Conservation (phyloP, 2,888 invertebrate genomes). For the Eulithis prunata region DNA sequence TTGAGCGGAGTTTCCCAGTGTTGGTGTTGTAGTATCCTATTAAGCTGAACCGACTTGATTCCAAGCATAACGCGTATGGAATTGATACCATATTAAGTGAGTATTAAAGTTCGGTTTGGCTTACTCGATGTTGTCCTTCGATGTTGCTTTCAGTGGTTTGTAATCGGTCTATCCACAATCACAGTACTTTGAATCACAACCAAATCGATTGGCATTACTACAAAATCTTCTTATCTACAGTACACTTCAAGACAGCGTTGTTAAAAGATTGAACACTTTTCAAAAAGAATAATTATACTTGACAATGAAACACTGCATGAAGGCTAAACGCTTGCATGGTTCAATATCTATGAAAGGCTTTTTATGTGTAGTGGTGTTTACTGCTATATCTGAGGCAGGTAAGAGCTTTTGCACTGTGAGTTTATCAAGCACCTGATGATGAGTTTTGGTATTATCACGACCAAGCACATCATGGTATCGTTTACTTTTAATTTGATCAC, state of each 20-base stretch:
- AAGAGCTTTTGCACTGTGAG: constrained; percentile 51
- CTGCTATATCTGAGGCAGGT: constrained; percentile 51
- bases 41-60: constrained; percentile 64
- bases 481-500: constrained; percentile 21
- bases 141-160: constrained; percentile 83
- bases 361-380: constrained; percentile 77
- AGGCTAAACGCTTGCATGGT: constrained; percentile 78
- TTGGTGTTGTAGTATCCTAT: constrained; percentile 75
- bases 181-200: constrained; percentile 69
- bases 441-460: constrained; percentile 31
- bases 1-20: constrained; percentile 75
- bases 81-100: constrained; percentile 17
- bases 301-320: constrained; percentile 76
- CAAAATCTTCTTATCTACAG: constrained; percentile 55
- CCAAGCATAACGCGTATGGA: constrained; percentile 30
- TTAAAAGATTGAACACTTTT: constrained; percentile 58
- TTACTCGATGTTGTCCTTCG: constrained; percentile 81
- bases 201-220: constrained; percentile 65
- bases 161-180: constrained; percentile 76
- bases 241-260: constrained; percentile 66
- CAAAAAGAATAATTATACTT: constrained; percentile 54
- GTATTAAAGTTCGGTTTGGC: constrained; percentile 65
- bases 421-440: constrained; percentile 39
- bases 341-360: constrained; percentile 70
- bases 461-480: constrained; percentile 26